Percentiles rank a stretch among this genome's conserved stretches.
Evolutionary conservation across 2,797 vertebrate species (phyloP).

Genomic region (Clarias pachynema): DNA sequence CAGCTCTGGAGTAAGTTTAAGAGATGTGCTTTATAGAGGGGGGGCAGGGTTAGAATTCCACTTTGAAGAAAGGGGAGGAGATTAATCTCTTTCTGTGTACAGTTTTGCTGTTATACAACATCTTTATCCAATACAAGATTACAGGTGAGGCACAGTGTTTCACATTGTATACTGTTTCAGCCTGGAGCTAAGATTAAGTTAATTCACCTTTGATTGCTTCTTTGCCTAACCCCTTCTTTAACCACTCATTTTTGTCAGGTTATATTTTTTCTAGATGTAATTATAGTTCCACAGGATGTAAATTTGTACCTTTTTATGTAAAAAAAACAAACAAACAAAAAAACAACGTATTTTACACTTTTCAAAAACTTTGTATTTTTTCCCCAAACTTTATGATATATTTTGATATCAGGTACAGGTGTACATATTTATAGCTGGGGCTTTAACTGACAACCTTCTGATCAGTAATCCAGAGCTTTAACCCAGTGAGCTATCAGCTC

Average conservation of each 20-base stretch:
- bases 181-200: not conserved
- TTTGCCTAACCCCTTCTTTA: not conserved
- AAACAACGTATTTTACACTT: not conserved
- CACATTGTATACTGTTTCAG: not conserved
- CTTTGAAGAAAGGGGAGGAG: slow-evolving; percentile 16
- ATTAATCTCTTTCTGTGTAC: not conserved
- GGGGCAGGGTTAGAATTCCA: slow-evolving; percentile 18
- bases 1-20: slow-evolving; percentile 37
- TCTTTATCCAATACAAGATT: not conserved
- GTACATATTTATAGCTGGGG: not conserved
- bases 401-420: not conserved
- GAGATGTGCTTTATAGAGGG: slow-evolving; percentile 38
- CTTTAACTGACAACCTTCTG: too few relatives aligned
- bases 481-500: not conserved
- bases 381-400: not conserved
- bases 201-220: not conserved
- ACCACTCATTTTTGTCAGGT: not conserved
- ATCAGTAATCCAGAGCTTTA: too few relatives aligned
- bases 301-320: not conserved
- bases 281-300: not conserved
- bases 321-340: not conserved
- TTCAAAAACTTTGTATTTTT: not conserved
- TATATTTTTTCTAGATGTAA: not conserved
- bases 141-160: not conserved
- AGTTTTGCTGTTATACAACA: not conserved